A percentile compares a stretch with the other conserved stretches of the same genome.
phyloP scores from a whole-genome alignment of 2,797 vertebrate species.

The Graptemys geographica region DNA sequence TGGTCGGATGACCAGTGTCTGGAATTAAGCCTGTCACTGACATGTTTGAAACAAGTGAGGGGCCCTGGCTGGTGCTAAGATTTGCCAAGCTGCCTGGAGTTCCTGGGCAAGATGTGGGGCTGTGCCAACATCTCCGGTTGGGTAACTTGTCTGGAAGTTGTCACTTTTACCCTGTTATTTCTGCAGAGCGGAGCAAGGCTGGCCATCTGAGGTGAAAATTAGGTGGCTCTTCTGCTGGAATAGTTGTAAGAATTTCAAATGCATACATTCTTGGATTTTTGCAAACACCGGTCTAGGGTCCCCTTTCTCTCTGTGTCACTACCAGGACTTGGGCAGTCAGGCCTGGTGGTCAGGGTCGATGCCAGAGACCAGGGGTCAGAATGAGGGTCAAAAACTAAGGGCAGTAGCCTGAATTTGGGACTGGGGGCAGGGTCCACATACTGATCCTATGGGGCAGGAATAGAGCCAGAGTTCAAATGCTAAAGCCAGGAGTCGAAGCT shows the following conservation, averaged over 20 bases:
- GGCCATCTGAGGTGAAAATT: background rate
- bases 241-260: background rate
- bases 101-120: slow-evolving; percentile 30
- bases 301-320: background rate
- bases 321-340: background rate
- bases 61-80: background rate
- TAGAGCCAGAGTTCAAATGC: background rate
- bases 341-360: too few species aligned
- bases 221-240: background rate
- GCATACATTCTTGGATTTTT: accelerated
- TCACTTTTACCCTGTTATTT: background rate
- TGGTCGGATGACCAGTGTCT: background rate
- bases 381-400: background rate
- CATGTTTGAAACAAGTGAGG: background rate
- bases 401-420: background rate
- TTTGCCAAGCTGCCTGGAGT: background rate
- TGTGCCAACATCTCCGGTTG: slow-evolving; percentile 6
- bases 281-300: accelerated
- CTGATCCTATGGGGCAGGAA: background rate
- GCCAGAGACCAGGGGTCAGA: background rate
- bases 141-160: background rate
- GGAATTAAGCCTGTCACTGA: accelerated
- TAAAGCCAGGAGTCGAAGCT: background rate
- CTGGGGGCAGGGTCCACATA: background rate
- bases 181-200: background rate